Evolutionary conservation across 2,797 vertebrate genomes (phyloP).

Genomic region (Notamacropus eugenii): DNA sequence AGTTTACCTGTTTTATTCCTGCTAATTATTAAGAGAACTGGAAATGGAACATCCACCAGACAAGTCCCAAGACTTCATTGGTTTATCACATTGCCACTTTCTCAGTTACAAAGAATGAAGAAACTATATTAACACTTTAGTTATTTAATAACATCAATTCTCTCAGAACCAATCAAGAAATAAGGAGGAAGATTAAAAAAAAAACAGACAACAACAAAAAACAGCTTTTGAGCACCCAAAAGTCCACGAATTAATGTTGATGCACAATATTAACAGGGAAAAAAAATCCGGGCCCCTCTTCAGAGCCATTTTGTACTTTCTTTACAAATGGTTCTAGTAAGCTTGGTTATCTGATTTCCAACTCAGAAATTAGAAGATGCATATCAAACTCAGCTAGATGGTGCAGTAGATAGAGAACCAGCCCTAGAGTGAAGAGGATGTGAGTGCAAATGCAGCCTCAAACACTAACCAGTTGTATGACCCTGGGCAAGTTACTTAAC

Average conservation of each 20-base stretch:
- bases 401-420: too few species aligned
- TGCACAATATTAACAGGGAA: not conserved
- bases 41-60: not conserved
- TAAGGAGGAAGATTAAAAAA: not conserved
- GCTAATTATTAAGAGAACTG: not conserved
- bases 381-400: not conserved
- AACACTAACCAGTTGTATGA: too few species aligned
- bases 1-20: not conserved
- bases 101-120: not conserved
- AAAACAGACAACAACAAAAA: too few species aligned
- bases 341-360: not conserved
- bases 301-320: not conserved
- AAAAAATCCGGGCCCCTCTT: not conserved
- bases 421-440: too few species aligned
- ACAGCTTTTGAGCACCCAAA: not conserved
- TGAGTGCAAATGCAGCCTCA: too few species aligned
- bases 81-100: not conserved
- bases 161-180: not conserved
- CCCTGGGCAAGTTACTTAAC: too few species aligned
- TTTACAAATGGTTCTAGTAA: not conserved
- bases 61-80: not conserved
- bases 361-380: not conserved
- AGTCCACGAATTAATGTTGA: not conserved
- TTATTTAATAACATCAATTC: not conserved
- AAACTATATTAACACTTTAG: not conserved